Percentiles rank a stretch among this genome's conserved stretches.
These are phyloP conservation scores for Grammomys dolichurus DNA, from an alignment of 2,113 vertebrate genomes.

Conservation along the genomic window DNA sequence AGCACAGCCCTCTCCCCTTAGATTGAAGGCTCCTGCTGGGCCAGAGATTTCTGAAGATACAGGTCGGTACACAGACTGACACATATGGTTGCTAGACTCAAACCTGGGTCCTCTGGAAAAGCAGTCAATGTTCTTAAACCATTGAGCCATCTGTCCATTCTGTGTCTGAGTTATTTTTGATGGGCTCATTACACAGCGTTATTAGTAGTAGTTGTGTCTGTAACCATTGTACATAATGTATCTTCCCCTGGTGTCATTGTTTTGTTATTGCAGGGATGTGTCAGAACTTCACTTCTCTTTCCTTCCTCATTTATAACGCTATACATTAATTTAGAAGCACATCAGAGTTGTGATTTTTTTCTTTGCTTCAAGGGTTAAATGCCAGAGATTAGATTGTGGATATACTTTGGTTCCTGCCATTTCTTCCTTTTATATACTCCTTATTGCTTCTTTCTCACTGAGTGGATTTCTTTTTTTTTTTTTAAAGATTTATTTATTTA, in stretches of 20 bases:
- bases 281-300: neutral
- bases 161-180: neutral
- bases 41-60: no score
- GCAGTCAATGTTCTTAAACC: neutral
- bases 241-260: neutral
- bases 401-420: neutral
- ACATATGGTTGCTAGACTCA: neutral
- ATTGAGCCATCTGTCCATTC: neutral
- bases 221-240: neutral
- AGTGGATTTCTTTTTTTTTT: neutral
- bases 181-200: neutral
- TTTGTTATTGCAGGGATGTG: neutral
- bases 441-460: neutral
- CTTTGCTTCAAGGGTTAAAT: neutral
- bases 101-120: neutral
- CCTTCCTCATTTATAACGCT: neutral
- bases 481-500: no score
- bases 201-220: neutral
- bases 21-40: no score
- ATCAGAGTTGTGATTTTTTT: neutral
- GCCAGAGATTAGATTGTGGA: neutral
- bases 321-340: neutral
- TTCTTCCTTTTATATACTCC: neutral
- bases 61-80: no score
- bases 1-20: no score